phyloP scores from a whole-genome alignment of 2,113 vertebrate species.

The Colossoma macropomum region DNA sequence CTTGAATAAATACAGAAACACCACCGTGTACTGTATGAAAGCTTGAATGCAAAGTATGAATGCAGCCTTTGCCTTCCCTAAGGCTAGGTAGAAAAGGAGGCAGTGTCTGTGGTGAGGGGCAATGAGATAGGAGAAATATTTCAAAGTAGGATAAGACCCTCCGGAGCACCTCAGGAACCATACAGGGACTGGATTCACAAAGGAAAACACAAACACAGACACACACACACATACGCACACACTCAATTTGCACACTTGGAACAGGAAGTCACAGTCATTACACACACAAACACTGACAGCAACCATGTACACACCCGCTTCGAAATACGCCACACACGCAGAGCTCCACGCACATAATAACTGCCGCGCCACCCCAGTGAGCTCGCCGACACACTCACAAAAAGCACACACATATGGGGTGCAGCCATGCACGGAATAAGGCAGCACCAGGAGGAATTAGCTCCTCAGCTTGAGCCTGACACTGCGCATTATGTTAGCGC shows the following conservation, averaged over 20 bases:
- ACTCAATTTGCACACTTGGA: neutral
- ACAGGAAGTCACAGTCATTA: neutral
- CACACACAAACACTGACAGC: neutral
- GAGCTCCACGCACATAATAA: neutral
- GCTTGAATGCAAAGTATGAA: neutral
- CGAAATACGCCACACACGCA: neutral
- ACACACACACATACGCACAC: slow-evolving; percentile 23
- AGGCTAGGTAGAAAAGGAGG: slow-evolving; percentile 21
- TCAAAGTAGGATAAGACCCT: slow-evolving; percentile 33
- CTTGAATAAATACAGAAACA: neutral
- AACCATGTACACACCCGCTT: neutral
- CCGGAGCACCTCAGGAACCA: slow-evolving; percentile 28
- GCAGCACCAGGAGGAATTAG: slow-evolving; percentile 27
- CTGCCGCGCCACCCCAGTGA: neutral
- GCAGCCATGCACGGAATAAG: neutral
- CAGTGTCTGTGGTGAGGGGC: slow-evolving; percentile 10
- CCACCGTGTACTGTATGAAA: neutral
- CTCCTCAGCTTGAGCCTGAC: slow-evolving; percentile 36
- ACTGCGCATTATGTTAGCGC: slow-evolving; percentile 27
- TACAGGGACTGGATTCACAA: neutral
- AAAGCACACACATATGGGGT: neutral
- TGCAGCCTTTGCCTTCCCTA: neutral
- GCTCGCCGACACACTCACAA: neutral
- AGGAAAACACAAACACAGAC: neutral
- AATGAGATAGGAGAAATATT: slow-evolving; percentile 6